A percentile compares a stretch with the other conserved stretches of the same genome.
These are phyloP conservation scores for Pachydiplax longipennis DNA, from an alignment of 2,888 invertebrate species.

Conservation along the genomic window DNA sequence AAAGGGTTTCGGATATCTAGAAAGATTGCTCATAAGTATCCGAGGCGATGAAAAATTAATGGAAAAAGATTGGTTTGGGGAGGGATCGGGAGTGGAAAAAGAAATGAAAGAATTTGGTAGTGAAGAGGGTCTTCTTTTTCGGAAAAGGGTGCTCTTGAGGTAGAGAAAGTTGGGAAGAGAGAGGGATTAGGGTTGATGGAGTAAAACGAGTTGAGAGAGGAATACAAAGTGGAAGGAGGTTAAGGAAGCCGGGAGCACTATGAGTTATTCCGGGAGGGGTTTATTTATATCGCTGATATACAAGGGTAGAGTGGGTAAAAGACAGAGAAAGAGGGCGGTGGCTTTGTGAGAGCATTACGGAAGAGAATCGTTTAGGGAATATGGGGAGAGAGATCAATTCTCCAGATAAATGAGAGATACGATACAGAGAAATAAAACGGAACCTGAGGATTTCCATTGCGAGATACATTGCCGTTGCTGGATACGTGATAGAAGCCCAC, in stretches of 20 bases:
- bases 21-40: not conserved
- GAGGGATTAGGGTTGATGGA: not conserved
- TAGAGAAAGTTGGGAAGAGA: slow-evolving; percentile 34
- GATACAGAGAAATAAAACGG: too few relatives aligned
- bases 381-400: too few relatives aligned
- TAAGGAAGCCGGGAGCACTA: slow-evolving; percentile 37
- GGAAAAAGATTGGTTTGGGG: not conserved
- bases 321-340: slow-evolving; percentile 40
- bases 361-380: not conserved
- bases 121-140: not conserved
- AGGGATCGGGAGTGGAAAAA: not conserved
- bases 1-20: not conserved
- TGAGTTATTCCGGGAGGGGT: slow-evolving; percentile 49
- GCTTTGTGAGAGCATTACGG: not conserved
- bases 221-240: slow-evolving; percentile 23
- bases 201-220: not conserved
- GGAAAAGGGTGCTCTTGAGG: not conserved
- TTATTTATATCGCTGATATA: slow-evolving; percentile 51
- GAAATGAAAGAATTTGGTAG: not conserved
- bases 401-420: too few relatives aligned
- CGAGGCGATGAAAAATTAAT: slow-evolving; percentile 10
- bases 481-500: too few relatives aligned
- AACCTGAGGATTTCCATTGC: too few relatives aligned
- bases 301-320: slow-evolving; percentile 28
- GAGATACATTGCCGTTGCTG: too few relatives aligned